Conservation (phyloP, 2,113 vertebrate genomes). For the Grallaria varia region DNA sequence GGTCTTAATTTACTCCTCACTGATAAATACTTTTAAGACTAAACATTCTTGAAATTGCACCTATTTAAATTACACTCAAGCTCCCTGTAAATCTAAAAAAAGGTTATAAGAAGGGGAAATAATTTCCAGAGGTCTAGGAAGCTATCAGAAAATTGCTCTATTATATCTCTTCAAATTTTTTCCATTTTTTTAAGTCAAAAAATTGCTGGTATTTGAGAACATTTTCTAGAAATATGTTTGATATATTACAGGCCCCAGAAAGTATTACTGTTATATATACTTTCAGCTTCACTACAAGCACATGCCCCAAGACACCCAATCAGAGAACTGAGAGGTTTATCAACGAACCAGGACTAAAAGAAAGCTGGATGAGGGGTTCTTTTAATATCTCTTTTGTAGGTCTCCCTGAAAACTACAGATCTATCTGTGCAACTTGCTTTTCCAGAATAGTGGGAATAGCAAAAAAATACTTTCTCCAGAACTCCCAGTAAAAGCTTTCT, state of each 20-base stretch:
- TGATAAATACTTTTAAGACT: constrained; percentile 28
- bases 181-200: constrained; percentile 16
- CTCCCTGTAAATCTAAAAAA: constrained; percentile 3
- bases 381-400: background rate
- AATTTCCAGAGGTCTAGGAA: background rate
- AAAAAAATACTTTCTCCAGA: background rate
- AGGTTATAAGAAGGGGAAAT: background rate
- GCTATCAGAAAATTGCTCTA: background rate
- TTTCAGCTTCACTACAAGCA: background rate
- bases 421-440: background rate
- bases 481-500: background rate
- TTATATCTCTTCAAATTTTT: background rate
- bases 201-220: background rate
- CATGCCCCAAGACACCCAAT: background rate
- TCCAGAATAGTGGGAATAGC: background rate
- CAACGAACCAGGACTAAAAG: background rate
- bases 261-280: background rate
- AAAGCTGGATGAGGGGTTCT: background rate
- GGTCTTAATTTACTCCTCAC: constrained; percentile 10
- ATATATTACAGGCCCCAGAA: background rate
- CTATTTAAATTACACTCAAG: constrained; percentile 29
- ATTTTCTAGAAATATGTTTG: constrained; percentile 8
- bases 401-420: background rate
- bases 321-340: background rate
- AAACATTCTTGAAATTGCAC: constrained; percentile 40